A percentile compares a stretch with the other conserved stretches of the same genome.
Conservation (phyloP, 2,797 vertebrate genomes). For the Muscicapa comitata region DNA sequence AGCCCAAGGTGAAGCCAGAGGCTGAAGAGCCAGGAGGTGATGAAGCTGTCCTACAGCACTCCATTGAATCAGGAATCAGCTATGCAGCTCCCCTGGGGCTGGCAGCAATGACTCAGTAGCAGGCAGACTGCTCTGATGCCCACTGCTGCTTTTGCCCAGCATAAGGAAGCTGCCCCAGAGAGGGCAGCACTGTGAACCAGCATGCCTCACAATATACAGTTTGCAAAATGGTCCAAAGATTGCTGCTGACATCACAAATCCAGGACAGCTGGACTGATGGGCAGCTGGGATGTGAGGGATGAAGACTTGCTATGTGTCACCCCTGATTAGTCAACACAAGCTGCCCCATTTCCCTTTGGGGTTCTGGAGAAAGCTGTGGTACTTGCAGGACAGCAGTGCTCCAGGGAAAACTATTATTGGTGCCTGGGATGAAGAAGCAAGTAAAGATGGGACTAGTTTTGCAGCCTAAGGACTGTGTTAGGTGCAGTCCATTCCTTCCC, state of each 20-base stretch:
- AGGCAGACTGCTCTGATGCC: neutral
- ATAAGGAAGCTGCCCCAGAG: neutral
- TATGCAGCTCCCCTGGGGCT: neutral
- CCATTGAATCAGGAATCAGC: neutral
- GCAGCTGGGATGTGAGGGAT: neutral
- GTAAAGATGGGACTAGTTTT: neutral
- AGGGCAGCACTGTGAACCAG: neutral
- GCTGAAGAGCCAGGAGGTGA: neutral
- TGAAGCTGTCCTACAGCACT: neutral
- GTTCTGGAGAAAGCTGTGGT: neutral
- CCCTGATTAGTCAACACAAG: neutral
- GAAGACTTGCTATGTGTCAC: neutral
- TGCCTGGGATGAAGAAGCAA: neutral
- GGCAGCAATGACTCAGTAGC: neutral
- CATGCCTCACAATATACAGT: neutral
- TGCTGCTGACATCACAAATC: neutral
- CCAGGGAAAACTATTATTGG: neutral
- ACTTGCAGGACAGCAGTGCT: neutral
- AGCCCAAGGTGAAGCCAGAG: neutral
- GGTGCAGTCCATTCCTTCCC: neutral
- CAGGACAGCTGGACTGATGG: neutral
- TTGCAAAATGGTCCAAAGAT: neutral
- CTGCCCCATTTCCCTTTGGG: neutral
- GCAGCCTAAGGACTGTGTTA: neutral
- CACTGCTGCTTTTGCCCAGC: neutral